Base-by-base conservation (phyloP, 2,113 vertebrate genomes). In the Sturnus vulgaris region DNA sequence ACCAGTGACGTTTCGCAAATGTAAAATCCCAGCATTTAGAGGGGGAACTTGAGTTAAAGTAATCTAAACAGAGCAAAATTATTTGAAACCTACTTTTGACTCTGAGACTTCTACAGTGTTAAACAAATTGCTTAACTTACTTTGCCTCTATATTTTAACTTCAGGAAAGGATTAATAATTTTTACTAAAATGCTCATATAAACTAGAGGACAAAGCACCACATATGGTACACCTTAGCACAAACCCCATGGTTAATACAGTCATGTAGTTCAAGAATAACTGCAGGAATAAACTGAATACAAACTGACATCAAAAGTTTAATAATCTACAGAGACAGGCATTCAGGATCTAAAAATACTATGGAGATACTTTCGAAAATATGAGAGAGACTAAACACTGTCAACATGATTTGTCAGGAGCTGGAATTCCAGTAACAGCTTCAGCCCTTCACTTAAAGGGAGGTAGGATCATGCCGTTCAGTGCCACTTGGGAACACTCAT, bases 181-280 rank as follows among this genome's bases (percentile, higher is more conserved):
- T 92, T 31, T 78, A 44, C 35, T 61, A n/a, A 65, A 83, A 79
- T 27, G 57, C 15, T 47, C 15, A n/a, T 3, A 28, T 5, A 47
- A 14, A 50, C 11, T 37, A 72, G 39, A 80, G 15, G n/a, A 59
- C 5, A 11, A 39, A 70, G 22, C 22, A 10, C 28, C 27, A 60
- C 0, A 1, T 2, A 7, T 10, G 3, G 27, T 31, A 59, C 7
- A 52, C 11, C 21, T 18, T 28, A 50, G n/a, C 3, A 21, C 17
- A n/a, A 92, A 64, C 9, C 3, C 24, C n/a, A 23, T 1, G 12
- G 17, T 53, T 73, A 78, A 63, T 21, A 66, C 5, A 59, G 15
- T 33, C 25, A 39, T 8, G 10, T 0, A 52, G 27, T 52, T 72
- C 27, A 70, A 87, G 23, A 86, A 47, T 16, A 79, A 72, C 12